Evolutionary conservation across 2,888 invertebrate species (phyloP).

Genomic region (Standfussiana lucernea): DNA sequence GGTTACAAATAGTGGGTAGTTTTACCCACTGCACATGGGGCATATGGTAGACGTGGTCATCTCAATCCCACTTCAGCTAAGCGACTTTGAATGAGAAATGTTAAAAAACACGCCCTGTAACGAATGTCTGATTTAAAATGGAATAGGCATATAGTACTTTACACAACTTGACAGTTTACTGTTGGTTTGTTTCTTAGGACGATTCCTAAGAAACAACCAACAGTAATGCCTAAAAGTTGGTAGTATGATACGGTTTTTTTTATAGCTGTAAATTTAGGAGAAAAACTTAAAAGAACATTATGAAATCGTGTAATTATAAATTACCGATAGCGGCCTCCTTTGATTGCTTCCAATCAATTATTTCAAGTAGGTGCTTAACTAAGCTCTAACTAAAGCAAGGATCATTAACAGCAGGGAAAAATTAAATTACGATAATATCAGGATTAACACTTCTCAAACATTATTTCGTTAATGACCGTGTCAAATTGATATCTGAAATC

Average conservation of each 20-base stretch:
- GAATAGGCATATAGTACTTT: no score
- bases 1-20: neutral
- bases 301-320: neutral
- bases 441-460: neutral
- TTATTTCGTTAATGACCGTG: neutral
- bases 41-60: neutral
- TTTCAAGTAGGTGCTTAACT: neutral
- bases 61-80: no score
- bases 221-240: neutral
- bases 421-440: slow-evolving; percentile 3
- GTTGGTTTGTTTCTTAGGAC: no score
- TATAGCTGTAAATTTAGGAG: neutral
- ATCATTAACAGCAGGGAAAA: slow-evolving; percentile 2
- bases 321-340: neutral
- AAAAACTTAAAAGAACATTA: neutral
- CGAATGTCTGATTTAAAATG: neutral
- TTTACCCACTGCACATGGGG: neutral
- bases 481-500: slow-evolving; percentile 5
- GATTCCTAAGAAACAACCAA: neutral
- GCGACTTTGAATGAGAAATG: no score
- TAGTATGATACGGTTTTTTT: neutral
- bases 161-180: no score
- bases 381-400: neutral
- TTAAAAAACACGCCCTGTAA: no score
- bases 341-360: slow-evolving; percentile 4